A percentile compares a stretch with the other conserved stretches of the same genome.
phyloP scores from a whole-genome alignment of 1,140 invertebrate genomes.

The Drosophila miranda region DNA sequence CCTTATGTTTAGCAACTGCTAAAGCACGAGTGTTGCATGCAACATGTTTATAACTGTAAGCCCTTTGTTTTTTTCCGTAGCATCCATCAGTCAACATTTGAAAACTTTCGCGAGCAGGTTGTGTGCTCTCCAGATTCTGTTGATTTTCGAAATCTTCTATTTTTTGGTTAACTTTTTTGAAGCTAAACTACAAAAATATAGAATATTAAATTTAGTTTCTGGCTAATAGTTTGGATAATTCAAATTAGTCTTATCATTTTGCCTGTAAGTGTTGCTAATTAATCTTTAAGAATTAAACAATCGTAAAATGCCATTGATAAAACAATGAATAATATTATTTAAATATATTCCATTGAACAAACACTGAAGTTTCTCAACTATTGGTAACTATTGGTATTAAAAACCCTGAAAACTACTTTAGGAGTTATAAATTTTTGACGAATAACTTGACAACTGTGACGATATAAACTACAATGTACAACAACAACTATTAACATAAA shows the following conservation, averaged over 20 bases:
- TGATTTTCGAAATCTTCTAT: constrained; percentile 51
- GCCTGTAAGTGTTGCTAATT: constrained; percentile 9
- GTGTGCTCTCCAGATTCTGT: constrained; percentile 52
- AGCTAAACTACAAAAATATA: constrained; percentile 2
- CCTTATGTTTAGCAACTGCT: constrained; percentile 22
- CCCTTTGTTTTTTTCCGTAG: constrained; percentile 2
- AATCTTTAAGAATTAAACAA: background rate
- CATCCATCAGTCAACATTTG: constrained; percentile 24
- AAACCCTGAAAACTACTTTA: too few relatives aligned
- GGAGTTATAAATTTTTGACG: too few relatives aligned
- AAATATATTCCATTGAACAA: too few relatives aligned
- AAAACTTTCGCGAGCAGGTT: constrained; percentile 49
- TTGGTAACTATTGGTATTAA: too few relatives aligned
- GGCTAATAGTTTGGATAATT: background rate
- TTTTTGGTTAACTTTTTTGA: constrained; percentile 34
- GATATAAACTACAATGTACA: too few relatives aligned
- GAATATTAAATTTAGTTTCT: constrained; percentile 8
- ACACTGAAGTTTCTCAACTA: too few relatives aligned
- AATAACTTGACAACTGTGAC: too few relatives aligned
- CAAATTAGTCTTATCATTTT: background rate
- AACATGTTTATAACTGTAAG: constrained; percentile 39
- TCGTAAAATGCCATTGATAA: too few relatives aligned
- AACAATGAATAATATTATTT: too few relatives aligned
- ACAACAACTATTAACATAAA: too few relatives aligned
- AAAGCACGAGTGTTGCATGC: constrained; percentile 22